Evolutionary conservation across 2,797 vertebrate species (phyloP).

Genomic region (Naso thynnoides): DNA sequence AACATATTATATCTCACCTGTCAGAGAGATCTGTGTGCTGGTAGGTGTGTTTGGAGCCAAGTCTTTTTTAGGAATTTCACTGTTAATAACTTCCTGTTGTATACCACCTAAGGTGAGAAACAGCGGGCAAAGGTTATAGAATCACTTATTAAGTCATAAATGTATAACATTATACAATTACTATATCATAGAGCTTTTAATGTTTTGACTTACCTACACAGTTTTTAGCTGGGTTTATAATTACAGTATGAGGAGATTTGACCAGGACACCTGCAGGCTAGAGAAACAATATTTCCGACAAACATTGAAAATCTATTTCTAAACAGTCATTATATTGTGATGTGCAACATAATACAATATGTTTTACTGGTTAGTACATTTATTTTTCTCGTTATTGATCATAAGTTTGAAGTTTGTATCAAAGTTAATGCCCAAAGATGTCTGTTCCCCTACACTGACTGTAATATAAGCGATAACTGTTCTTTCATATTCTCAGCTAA

Average conservation of each 20-base stretch:
- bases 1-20: constrained; percentile 78
- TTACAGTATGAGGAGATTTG: constrained; percentile 65
- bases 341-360: not conserved
- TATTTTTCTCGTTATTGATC: not conserved
- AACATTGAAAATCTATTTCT: constrained; percentile 12
- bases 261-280: constrained; percentile 86
- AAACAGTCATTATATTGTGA: not conserved
- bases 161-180: too few species aligned
- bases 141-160: not conserved
- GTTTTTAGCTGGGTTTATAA: constrained; percentile 77
- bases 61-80: constrained; percentile 66
- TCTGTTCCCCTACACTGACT: too few species aligned
- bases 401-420: not conserved
- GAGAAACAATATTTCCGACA: constrained; percentile 17
- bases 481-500: not conserved
- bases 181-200: fast-evolving
- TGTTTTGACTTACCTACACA: constrained; percentile 42
- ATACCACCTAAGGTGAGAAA: constrained; percentile 83
- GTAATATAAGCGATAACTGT: too few species aligned
- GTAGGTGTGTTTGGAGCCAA: constrained; percentile 86
- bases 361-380: not conserved
- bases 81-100: constrained; percentile 79
- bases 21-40: constrained; percentile 86
- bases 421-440: not conserved
- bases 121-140: not conserved